phyloP scores from a whole-genome alignment of 2,797 vertebrate species.

The Lutjanus campechanus region DNA sequence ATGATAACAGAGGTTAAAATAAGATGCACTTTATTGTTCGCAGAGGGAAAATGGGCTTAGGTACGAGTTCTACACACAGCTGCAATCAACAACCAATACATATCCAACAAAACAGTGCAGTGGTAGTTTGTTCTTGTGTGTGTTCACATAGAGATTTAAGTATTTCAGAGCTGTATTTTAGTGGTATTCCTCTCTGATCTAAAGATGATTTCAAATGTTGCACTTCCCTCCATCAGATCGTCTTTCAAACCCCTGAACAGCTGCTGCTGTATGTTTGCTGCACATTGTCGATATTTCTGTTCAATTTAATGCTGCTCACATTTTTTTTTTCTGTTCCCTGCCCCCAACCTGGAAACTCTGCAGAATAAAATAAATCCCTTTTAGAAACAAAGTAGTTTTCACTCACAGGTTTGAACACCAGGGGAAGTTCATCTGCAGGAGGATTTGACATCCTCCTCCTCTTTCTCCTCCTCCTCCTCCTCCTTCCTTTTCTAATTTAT shows the following conservation, averaged over 20 bases:
- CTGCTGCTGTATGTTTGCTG: slow-evolving; percentile 66
- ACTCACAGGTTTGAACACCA: slow-evolving; percentile 11
- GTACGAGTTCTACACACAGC: too few relatives aligned
- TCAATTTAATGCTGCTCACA: slow-evolving; percentile 48
- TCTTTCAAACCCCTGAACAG: slow-evolving; percentile 7
- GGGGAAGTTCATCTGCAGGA: slow-evolving; percentile 25
- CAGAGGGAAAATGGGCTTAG: too few relatives aligned
- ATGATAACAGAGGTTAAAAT: not conserved
- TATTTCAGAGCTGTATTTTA: not conserved
- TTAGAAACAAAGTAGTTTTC: not conserved
- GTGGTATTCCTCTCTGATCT: slow-evolving; percentile 8
- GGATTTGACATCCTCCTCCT: slow-evolving; percentile 16
- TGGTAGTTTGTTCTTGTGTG: not conserved
- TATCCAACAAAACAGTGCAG: too few relatives aligned
- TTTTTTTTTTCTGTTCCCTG: slow-evolving; percentile 44
- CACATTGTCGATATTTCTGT: slow-evolving; percentile 59
- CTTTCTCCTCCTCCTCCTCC: slow-evolving; percentile 2
- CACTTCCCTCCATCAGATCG: not conserved
- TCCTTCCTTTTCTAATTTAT: slow-evolving; percentile 32
- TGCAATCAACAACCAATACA: too few relatives aligned
- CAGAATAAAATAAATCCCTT: not conserved
- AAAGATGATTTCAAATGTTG: not conserved
- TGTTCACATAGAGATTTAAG: not conserved
- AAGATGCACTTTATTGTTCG: too few relatives aligned
- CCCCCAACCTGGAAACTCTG: slow-evolving; percentile 19